A percentile compares a stretch with the other conserved stretches of the same genome.
Evolutionary conservation across 1,140 invertebrate genomes (phyloP).

Genomic region (Cydia strobilella): DNA sequence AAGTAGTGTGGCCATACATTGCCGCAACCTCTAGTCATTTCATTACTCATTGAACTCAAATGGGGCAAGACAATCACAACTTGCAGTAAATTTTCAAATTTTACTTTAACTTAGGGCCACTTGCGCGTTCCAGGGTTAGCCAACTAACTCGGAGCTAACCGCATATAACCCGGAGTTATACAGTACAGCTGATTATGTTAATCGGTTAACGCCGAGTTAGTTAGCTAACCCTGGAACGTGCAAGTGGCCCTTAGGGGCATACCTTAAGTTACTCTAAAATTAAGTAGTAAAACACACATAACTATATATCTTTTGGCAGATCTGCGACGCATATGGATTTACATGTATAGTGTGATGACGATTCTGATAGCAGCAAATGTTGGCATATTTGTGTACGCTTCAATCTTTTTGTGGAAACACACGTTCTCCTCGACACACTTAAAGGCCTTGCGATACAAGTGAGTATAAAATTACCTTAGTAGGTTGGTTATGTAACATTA

Average conservation of each 20-base stretch:
- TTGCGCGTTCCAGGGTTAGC: no score
- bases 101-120: no score
- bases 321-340: constrained; percentile 60
- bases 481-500: constrained; percentile 55
- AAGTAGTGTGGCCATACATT: no score
- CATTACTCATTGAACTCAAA: no score
- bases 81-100: constrained; percentile 7
- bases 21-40: no score
- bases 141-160: no score
- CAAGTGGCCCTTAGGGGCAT: no score
- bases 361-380: constrained; percentile 56
- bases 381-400: constrained; percentile 64
- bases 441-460: constrained; percentile 39
- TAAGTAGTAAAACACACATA: constrained; percentile 23
- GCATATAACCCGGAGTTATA: no score
- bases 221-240: no score
- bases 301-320: constrained; percentile 49
- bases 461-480: constrained; percentile 31
- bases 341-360: constrained; percentile 69
- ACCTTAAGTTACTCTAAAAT: background rate
- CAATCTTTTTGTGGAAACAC: constrained; percentile 51
- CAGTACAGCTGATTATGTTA: no score
- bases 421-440: constrained; percentile 56
- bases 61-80: no score
- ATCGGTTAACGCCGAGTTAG: no score